A percentile compares a stretch with the other conserved stretches of the same genome.
Conservation (phyloP, 2,888 invertebrate species). For the Cataglyphis albicans region DNA sequence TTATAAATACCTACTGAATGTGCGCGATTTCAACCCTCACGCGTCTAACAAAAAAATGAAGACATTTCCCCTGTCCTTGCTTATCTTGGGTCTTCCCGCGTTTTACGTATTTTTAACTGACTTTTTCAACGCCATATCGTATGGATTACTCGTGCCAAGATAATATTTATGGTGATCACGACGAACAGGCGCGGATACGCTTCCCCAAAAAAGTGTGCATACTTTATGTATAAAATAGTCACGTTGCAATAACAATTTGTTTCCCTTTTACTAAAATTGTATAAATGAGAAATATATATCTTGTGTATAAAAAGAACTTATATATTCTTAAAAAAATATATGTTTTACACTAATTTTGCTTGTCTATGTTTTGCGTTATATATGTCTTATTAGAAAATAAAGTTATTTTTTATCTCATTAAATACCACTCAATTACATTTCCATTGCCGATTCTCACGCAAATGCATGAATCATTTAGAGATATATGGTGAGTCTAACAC, state of each 20-base stretch:
- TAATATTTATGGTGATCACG: constrained; percentile 27
- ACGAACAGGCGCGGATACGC: background rate
- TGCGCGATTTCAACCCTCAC: constrained; percentile 64
- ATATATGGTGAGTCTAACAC: constrained; percentile 4
- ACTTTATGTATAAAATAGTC: background rate
- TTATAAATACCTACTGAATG: constrained; percentile 59
- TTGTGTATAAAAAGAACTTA: background rate
- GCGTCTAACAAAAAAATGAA: constrained; percentile 53
- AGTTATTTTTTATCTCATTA: background rate
- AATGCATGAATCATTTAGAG: constrained; percentile 22
- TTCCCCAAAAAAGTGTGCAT: background rate
- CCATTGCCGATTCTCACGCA: constrained; percentile 62
- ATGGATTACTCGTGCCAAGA: background rate
- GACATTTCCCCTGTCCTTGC: background rate
- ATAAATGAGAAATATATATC: background rate
- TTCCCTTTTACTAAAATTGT: background rate
- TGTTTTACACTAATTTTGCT: background rate
- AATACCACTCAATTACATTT: constrained; percentile 9
- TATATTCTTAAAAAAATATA: background rate
- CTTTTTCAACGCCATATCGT: constrained; percentile 28
- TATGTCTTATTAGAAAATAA: background rate
- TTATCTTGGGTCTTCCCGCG: background rate
- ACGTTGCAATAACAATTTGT: background rate
- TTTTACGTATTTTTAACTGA: constrained; percentile 33
- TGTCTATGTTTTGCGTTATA: background rate